Percentiles rank a stretch among this genome's conserved stretches.
Conservation (phyloP, 2,797 vertebrate species). For the Fistularia tabacaria region DNA sequence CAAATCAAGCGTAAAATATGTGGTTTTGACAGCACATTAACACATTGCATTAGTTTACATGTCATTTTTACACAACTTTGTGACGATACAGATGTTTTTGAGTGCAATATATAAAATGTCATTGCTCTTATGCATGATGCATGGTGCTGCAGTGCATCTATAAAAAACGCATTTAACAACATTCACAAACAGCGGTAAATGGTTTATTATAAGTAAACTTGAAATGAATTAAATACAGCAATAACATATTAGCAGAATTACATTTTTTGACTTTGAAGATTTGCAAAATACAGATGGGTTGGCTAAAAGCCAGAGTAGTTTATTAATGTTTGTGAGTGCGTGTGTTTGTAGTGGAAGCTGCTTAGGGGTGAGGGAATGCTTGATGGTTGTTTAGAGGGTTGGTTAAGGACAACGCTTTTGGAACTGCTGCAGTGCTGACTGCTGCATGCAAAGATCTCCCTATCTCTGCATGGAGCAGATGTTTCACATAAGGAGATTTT, state of each 20-base stretch:
- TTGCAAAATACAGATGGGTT: slow-evolving; percentile 7
- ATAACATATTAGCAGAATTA: neutral
- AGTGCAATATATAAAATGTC: no score
- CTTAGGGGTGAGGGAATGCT: neutral
- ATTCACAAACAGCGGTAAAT: neutral
- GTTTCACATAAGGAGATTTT: neutral
- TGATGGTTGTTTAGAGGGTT: neutral
- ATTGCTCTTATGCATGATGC: no score
- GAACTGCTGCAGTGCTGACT: neutral
- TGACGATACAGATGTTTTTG: no score
- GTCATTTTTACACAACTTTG: no score
- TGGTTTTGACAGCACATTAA: neutral
- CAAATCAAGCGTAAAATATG: slow-evolving; percentile 12
- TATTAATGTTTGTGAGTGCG: slow-evolving; percentile 6
- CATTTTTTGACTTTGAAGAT: slow-evolving; percentile 3
- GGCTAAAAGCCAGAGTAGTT: slow-evolving; percentile 10
- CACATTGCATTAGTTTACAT: neutral
- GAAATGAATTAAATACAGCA: neutral
- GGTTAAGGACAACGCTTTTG: neutral
- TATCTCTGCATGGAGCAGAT: neutral
- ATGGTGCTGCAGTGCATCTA: no score
- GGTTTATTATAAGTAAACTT: neutral
- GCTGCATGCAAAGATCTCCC: neutral
- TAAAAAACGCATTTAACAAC: no score
- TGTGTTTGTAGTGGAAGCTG: slow-evolving; percentile 5